Percentiles rank a stretch among this genome's conserved stretches.
These are phyloP conservation scores for Tamandua tetradactyla DNA, from an alignment of 2,797 vertebrate species.

Conservation along the genomic window DNA sequence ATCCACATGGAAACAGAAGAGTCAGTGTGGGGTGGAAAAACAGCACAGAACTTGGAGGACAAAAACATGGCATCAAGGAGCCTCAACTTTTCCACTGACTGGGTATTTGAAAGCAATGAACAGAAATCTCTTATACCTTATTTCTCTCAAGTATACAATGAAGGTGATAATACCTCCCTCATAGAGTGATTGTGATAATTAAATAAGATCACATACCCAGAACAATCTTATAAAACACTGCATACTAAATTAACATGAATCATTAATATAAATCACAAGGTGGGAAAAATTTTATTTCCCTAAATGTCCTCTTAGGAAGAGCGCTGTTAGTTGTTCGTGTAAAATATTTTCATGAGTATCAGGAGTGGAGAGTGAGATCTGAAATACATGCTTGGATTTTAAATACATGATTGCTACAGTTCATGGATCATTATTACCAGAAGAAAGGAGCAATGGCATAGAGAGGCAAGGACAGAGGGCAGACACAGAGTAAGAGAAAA, in stretches of 20 bases:
- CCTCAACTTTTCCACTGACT: background rate
- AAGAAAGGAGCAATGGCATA: background rate
- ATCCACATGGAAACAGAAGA: background rate
- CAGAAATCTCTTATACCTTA: background rate
- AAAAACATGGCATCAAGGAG: background rate
- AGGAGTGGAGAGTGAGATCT: background rate
- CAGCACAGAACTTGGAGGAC: background rate
- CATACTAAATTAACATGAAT: background rate
- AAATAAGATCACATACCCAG: background rate
- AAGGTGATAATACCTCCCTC: background rate
- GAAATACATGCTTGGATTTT: background rate
- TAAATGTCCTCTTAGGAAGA: background rate
- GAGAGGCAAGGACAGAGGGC: accelerated
- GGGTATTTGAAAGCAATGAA: background rate
- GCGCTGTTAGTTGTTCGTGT: background rate
- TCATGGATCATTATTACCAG: background rate
- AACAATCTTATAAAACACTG: background rate
- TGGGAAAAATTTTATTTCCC: background rate
- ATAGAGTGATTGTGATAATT: background rate
- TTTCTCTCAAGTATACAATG: background rate
- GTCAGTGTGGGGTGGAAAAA: background rate
- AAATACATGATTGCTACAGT: background rate
- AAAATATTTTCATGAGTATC: background rate
- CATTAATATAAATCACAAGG: background rate
- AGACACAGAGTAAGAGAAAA: background rate